phyloP scores from a whole-genome alignment of 2,888 invertebrate species.

The Blastobasis adustella region DNA sequence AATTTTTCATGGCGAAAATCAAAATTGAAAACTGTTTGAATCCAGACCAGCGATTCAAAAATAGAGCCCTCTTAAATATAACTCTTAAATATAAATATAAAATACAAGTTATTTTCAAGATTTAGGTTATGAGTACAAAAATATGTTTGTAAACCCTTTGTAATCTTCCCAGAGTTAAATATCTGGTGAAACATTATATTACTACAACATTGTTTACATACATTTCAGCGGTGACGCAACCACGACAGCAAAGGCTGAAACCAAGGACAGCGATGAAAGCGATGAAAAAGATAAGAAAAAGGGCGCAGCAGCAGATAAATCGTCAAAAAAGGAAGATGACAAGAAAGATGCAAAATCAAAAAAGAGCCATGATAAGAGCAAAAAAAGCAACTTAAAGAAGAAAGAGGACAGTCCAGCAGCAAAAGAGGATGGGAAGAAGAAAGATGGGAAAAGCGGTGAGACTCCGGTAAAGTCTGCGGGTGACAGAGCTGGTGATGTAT shows the following conservation, averaged over 20 bases:
- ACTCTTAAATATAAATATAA: no score
- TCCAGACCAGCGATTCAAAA: no score
- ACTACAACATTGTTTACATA: no score
- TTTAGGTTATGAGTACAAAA: no score
- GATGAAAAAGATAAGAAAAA: constrained; percentile 1
- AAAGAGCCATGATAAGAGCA: constrained; percentile 1
- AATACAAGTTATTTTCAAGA: no score
- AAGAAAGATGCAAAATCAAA: constrained; percentile 2
- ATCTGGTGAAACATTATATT: no score
- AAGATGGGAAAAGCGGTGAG: constrained; percentile 2
- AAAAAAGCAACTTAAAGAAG: constrained; percentile 1
- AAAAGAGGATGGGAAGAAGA: background rate
- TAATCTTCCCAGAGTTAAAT: no score
- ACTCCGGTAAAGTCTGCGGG: constrained; percentile 9
- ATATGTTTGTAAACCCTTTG: no score
- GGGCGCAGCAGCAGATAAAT: background rate
- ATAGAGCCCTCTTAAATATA: no score
- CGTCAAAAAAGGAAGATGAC: constrained; percentile 4
- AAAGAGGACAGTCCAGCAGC: background rate
- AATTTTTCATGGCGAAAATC: no score
- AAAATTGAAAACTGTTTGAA: no score
- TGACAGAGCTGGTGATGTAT: constrained; percentile 11
- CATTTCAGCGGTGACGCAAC: no score
- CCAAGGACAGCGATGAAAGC: background rate
- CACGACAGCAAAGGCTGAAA: background rate